A percentile compares a stretch with the other conserved stretches of the same genome.
phyloP scores from a whole-genome alignment of 2,797 vertebrate genomes.

The Pipistrellus pipistrellus region DNA sequence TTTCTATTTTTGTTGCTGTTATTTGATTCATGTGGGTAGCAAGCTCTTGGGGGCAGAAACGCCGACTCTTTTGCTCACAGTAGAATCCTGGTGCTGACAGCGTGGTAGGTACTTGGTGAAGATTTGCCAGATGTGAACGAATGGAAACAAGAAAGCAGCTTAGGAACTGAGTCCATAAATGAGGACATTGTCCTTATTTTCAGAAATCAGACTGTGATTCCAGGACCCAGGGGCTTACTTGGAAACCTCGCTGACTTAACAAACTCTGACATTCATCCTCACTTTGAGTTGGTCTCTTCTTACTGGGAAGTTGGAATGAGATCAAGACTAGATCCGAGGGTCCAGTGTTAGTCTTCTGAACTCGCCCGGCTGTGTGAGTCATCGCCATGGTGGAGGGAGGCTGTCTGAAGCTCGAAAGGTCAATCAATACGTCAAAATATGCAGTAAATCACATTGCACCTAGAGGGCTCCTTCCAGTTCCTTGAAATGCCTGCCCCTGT shows the following conservation, averaged over 20 bases:
- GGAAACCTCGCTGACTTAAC: neutral
- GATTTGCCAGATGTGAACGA: neutral
- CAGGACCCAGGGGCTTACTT: neutral
- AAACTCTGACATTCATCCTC: neutral
- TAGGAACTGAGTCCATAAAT: neutral
- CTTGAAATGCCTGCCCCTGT: constrained; percentile 6
- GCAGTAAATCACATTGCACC: neutral
- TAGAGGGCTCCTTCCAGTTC: constrained; percentile 24
- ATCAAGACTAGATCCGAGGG: neutral
- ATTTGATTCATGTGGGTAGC: neutral
- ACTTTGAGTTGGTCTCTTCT: neutral
- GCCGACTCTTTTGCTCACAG: neutral
- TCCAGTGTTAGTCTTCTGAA: neutral
- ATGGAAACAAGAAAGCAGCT: neutral
- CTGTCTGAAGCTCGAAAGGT: constrained; percentile 17
- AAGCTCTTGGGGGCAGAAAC: neutral
- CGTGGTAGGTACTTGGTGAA: neutral
- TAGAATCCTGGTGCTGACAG: neutral
- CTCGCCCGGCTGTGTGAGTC: neutral
- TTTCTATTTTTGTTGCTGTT: neutral
- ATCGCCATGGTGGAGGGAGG: neutral
- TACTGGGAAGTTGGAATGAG: constrained; percentile 44
- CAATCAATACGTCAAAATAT: neutral
- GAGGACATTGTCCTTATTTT: constrained; percentile 37
- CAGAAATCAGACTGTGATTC: neutral